phyloP scores from a whole-genome alignment of 2,797 vertebrate genomes.

The Scolopax rusticola region DNA sequence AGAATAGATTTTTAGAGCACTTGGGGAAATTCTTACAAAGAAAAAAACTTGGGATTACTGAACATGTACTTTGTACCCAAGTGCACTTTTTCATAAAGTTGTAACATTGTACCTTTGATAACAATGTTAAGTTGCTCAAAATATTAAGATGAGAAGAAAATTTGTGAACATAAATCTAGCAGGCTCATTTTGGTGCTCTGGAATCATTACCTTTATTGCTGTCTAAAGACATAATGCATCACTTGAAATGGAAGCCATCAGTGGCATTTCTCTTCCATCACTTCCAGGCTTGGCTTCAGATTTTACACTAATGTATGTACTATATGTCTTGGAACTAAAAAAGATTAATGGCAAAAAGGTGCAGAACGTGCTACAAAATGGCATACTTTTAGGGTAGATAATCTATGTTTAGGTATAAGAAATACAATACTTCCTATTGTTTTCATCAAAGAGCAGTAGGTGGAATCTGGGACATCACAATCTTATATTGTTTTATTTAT shows the following conservation, averaged over 20 bases:
- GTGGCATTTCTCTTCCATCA: neutral
- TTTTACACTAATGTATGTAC: conserved; percentile 41
- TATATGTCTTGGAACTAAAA: neutral
- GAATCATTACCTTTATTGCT: conserved; percentile 68
- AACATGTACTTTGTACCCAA: neutral
- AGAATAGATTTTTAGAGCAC: neutral
- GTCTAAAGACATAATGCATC: conserved; percentile 58
- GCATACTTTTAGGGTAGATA: neutral
- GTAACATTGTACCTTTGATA: neutral
- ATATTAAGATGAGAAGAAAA: conserved; percentile 33
- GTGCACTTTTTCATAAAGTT: neutral
- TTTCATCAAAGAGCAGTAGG: neutral
- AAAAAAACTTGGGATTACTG: neutral
- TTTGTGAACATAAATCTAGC: conserved; percentile 45
- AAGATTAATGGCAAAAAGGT: neutral
- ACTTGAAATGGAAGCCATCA: conserved; percentile 26
- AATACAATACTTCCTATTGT: neutral
- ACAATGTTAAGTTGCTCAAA: neutral
- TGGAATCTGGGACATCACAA: neutral
- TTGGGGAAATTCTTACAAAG: neutral
- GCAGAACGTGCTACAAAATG: neutral
- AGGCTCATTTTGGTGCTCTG: conserved; percentile 57
- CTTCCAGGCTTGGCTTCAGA: conserved; percentile 18
- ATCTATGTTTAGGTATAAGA: neutral
- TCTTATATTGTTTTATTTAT: neutral